Base-by-base conservation (phyloP, 2,888 invertebrate genomes). In the Norana najaformis region DNA sequence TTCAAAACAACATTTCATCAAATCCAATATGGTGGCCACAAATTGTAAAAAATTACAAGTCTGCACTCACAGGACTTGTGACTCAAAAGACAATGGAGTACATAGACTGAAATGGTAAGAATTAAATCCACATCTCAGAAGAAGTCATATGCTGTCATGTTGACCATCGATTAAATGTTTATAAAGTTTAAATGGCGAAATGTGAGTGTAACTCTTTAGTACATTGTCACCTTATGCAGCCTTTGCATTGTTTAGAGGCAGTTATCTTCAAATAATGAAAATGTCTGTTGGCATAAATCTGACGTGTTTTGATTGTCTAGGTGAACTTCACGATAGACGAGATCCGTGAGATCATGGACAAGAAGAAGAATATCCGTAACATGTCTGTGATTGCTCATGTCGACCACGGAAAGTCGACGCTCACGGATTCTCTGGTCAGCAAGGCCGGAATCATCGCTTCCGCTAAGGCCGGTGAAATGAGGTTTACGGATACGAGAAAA, bases 311-410 rank as follows among this genome's bases (percentile, higher is more conserved):
- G 83, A 23, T 89, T 89, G 90, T 90, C 30, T 89, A 99, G 99
- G 99, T 99, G 97, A 99, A 99, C 97, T 99, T 99, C 96, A 99
- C 99, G 93, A 98, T 99, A 96, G 99, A 99, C 96, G 98, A 99
- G 96, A 99, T 99, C 96, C 98, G 99, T 96, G 96, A 95, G 95
- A 98, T 99, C 97, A 99, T 99, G 99, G 99, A 99, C 97, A 98
- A 98, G 96, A 99, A 99, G 96, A 96, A 96, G 96, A 99, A 99
- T 95, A 99, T 99, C 96, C 97, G 99, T 95, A 99, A 99, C 96
- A 99, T 99, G 99, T 99, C 99, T 95, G 99, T 99, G 96, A 99
- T 99, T 95, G 99, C 99, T 94, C 99, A 99, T 96, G 99, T 99
- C 93, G 99, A 99, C 96, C 99, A 99, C 96, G 99, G 99, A 95